A percentile compares a stretch with the other conserved stretches of the same genome.
phyloP scores from a whole-genome alignment of 1,140 invertebrate species.

The Brachionus paranguensis region DNA sequence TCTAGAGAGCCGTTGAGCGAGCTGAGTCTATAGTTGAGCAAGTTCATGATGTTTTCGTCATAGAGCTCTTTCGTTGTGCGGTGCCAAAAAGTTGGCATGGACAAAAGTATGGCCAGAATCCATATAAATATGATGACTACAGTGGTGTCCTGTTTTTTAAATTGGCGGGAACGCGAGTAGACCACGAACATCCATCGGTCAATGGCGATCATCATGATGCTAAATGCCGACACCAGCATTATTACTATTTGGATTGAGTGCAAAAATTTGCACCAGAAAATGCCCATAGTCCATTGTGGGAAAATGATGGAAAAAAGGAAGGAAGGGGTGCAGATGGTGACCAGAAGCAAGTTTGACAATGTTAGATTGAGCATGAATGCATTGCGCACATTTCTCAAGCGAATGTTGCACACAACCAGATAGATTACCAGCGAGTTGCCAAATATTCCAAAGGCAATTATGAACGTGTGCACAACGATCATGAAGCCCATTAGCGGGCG shows the following conservation, averaged over 20 bases:
- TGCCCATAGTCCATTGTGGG: constrained; percentile 9
- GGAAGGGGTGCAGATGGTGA: constrained; percentile 31
- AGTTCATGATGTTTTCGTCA: background rate
- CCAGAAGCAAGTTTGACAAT: constrained; percentile 3
- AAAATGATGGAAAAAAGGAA: constrained; percentile 14
- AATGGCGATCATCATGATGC: constrained; percentile 38
- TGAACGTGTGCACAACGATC: constrained; percentile 23
- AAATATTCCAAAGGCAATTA: constrained; percentile 24
- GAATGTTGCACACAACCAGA: background rate
- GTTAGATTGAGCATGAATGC: constrained; percentile 31
- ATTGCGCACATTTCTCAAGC: constrained; percentile 29
- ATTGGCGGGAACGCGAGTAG: background rate
- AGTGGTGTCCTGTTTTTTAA: background rate
- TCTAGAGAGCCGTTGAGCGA: background rate
- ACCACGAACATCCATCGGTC: constrained; percentile 38
- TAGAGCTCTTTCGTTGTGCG: constrained; percentile 12
- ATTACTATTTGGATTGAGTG: constrained; percentile 37
- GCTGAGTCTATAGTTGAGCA: background rate
- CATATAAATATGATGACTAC: background rate
- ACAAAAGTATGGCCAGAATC: background rate
- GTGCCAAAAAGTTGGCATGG: constrained; percentile 1
- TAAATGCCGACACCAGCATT: constrained; percentile 24
- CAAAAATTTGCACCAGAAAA: constrained; percentile 33
- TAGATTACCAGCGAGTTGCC: constrained; percentile 36
- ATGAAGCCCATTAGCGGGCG: background rate